phyloP scores from a whole-genome alignment of 2,113 vertebrate species.

The Oryzias curvinotus region DNA sequence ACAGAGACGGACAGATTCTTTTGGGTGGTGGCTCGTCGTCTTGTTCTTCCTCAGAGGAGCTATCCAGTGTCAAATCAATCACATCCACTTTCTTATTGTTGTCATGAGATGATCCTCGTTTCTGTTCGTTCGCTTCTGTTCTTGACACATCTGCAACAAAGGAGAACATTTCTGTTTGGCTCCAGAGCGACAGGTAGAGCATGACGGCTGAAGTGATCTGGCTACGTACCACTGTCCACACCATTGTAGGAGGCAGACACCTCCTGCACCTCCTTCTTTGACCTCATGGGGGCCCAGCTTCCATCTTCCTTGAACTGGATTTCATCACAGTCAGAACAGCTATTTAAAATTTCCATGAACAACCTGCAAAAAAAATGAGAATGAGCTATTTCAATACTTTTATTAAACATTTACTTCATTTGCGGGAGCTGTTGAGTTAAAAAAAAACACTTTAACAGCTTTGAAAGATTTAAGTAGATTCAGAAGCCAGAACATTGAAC shows the following conservation, averaged over 20 bases:
- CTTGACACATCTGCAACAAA: constrained; percentile 79
- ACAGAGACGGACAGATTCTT: constrained; percentile 89
- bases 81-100: constrained; percentile 92
- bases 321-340: constrained; percentile 95
- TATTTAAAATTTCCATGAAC: constrained; percentile 98
- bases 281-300: constrained; percentile 94
- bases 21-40: constrained; percentile 91
- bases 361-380: constrained; percentile 76
- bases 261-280: constrained; percentile 94
- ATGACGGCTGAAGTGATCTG: not conserved
- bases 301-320: constrained; percentile 98
- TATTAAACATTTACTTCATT: not conserved
- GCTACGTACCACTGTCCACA: constrained; percentile 80
- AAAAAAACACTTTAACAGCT: too few species aligned
- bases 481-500: too few species aligned
- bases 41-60: constrained; percentile 92
- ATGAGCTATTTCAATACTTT: not conserved
- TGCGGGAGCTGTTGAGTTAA: too few species aligned
- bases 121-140: constrained; percentile 85
- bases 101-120: constrained; percentile 80
- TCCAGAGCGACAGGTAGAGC: not conserved
- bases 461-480: too few species aligned
- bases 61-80: constrained; percentile 96
- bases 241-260: constrained; percentile 90
- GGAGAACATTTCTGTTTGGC: constrained; percentile 3